phyloP scores from a whole-genome alignment of 2,888 invertebrate genomes.

The Leptopilina drosophilae region DNA sequence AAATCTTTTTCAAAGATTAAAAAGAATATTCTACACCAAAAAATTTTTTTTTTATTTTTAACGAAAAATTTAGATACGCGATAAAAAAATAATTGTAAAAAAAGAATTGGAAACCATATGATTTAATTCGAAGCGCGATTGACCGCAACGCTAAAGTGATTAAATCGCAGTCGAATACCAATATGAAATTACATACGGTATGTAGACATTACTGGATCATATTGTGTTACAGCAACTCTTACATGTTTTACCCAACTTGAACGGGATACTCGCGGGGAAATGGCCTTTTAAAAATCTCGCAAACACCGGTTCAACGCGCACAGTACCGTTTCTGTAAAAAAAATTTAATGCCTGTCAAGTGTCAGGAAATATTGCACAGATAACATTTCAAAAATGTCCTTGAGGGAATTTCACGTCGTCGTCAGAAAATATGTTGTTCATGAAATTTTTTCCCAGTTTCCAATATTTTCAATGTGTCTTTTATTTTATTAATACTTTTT shows the following conservation, averaged over 20 bases:
- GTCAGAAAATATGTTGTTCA: neutral
- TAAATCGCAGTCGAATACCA: constrained; percentile 71
- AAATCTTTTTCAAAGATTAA: too few species aligned
- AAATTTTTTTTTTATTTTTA: too few species aligned
- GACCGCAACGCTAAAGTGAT: constrained; percentile 63
- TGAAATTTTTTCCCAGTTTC: too few species aligned
- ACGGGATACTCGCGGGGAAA: constrained; percentile 44
- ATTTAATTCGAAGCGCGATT: constrained; percentile 31
- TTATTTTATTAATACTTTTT: too few species aligned
- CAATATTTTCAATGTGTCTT: neutral
- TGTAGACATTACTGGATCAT: constrained; percentile 68
- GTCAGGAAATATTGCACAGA: neutral
- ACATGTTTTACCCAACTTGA: constrained; percentile 67
- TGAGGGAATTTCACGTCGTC: neutral
- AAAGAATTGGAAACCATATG: neutral
- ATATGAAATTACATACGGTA: constrained; percentile 74
- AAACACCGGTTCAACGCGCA: constrained; percentile 26
- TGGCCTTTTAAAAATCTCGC: constrained; percentile 25
- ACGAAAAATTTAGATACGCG: too few species aligned
- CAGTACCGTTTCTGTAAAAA: constrained; percentile 2
- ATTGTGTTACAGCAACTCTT: constrained; percentile 68
- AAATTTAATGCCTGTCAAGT: neutral
- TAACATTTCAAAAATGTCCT: constrained; percentile 7
- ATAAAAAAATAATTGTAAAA: neutral
- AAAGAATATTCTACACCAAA: too few species aligned